Evolutionary conservation across 2,888 invertebrate genomes (phyloP).

Genomic region (Leptogaster cylindrica): DNA sequence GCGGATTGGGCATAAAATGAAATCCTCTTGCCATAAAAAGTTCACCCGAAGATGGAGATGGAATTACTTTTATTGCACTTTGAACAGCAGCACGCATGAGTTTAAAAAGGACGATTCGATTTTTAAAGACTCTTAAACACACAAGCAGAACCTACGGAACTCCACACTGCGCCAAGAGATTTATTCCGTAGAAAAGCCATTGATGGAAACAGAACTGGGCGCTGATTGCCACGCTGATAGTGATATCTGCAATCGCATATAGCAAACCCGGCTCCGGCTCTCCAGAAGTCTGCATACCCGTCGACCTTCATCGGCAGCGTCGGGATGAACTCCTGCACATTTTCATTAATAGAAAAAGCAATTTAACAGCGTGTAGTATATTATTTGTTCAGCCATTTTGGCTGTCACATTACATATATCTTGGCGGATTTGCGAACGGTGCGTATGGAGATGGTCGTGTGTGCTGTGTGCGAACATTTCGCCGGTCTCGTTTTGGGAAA

Average conservation of each 20-base stretch:
- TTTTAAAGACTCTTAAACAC: too few relatives aligned
- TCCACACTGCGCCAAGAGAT: too few relatives aligned
- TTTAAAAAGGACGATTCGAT: too few relatives aligned
- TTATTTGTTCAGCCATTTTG: conserved; percentile 46
- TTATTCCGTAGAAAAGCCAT: too few relatives aligned
- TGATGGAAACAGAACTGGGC: too few relatives aligned
- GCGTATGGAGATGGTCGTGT: conserved; percentile 39
- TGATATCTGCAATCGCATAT: neutral
- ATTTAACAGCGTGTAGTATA: conserved; percentile 45
- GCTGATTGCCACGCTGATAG: too few relatives aligned
- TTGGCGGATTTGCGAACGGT: conserved; percentile 39
- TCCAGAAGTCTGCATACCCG: conserved; percentile 3
- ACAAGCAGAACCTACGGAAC: too few relatives aligned
- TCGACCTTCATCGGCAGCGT: neutral
- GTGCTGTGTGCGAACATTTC: neutral
- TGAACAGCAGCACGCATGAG: too few relatives aligned
- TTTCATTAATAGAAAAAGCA: conserved; percentile 45
- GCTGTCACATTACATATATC: conserved; percentile 46
- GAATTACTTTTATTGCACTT: too few relatives aligned
- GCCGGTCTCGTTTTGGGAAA: conserved; percentile 8
- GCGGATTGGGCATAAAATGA: too few relatives aligned
- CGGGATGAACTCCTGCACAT: conserved; percentile 29
- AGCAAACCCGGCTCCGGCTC: neutral
- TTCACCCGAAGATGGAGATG: too few relatives aligned
- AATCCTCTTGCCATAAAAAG: too few relatives aligned